A percentile compares a stretch with the other conserved stretches of the same genome.
Conservation (phyloP, 2,888 invertebrate species). For the Rhodophaea formosa region DNA sequence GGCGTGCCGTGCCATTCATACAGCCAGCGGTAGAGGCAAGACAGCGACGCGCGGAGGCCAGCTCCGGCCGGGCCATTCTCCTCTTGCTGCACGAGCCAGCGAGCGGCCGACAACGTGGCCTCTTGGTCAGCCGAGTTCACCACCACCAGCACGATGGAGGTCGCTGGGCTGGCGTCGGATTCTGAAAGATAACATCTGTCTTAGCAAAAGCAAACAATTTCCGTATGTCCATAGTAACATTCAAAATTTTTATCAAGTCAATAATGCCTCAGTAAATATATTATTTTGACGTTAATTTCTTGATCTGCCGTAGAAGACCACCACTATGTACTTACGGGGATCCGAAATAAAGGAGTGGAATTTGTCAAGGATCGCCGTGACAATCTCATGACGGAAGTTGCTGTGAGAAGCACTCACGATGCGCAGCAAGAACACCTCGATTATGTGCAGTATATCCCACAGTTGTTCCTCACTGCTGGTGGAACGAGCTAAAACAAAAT, state of each 20-base stretch:
- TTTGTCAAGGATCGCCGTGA: slow-evolving; percentile 79
- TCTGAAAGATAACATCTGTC: slow-evolving; percentile 39
- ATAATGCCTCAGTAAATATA: no score
- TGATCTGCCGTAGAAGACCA: no score
- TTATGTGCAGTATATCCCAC: slow-evolving; percentile 52
- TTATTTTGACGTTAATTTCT: no score
- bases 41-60: slow-evolving; percentile 82
- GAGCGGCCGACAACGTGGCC: slow-evolving; percentile 50
- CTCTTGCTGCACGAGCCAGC: slow-evolving; percentile 65
- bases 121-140: slow-evolving; percentile 67
- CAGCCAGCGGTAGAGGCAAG: slow-evolving; percentile 86
- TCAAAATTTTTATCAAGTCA: no score
- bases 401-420: slow-evolving; percentile 49
- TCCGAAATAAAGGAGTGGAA: slow-evolving; percentile 83
- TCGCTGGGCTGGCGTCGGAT: slow-evolving; percentile 78
- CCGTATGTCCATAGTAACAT: no score
- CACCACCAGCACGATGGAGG: slow-evolving; percentile 82
- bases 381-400: slow-evolving; percentile 67
- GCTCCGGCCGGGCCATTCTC: slow-evolving; percentile 67
- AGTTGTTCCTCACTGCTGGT: slow-evolving; percentile 48
- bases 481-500: slow-evolving; percentile 46
- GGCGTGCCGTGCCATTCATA: slow-evolving; percentile 83
- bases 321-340: slow-evolving; percentile 60
- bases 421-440: slow-evolving; percentile 61
- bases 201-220: no score